Percentiles rank a stretch among this genome's conserved stretches.
Conservation (phyloP, 2,888 invertebrate species). For the Ischnus inquisitorius region DNA sequence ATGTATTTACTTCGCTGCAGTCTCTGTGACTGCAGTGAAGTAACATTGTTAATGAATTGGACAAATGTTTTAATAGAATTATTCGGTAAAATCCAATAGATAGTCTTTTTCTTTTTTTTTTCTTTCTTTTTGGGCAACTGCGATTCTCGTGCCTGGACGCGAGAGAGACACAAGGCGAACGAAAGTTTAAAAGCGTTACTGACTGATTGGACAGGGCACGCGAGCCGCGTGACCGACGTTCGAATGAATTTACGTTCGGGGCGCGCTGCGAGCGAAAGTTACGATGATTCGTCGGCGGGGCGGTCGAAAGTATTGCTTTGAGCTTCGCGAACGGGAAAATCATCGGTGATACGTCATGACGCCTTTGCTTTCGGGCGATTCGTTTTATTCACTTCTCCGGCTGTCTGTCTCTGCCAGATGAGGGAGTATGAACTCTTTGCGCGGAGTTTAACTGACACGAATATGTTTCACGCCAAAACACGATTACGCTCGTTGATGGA, state of each 20-base stretch:
- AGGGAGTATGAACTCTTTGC: slow-evolving; percentile 16
- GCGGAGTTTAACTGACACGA: slow-evolving; percentile 40
- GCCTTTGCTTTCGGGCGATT: slow-evolving; percentile 41
- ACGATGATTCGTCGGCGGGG: slow-evolving; percentile 44
- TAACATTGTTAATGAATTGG: too few species aligned
- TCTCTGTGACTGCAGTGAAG: too few species aligned
- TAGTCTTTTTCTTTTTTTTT: not conserved
- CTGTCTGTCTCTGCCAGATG: slow-evolving; percentile 29
- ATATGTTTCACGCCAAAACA: slow-evolving; percentile 44
- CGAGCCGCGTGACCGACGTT: slow-evolving; percentile 38
- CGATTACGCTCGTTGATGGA: not conserved
- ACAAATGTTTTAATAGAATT: too few species aligned
- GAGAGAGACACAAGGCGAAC: not conserved
- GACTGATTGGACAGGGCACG: slow-evolving; percentile 43
- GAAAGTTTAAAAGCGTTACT: slow-evolving; percentile 1
- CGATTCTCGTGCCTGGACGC: not conserved
- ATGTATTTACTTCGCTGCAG: too few species aligned
- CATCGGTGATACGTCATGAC: slow-evolving; percentile 38
- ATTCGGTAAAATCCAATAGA: not conserved
- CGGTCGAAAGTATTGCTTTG: slow-evolving; percentile 47
- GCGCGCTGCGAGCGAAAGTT: slow-evolving; percentile 41
- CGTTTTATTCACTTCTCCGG: slow-evolving; percentile 46
- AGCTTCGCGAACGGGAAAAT: slow-evolving; percentile 8
- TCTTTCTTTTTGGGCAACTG: not conserved
- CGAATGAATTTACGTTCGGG: slow-evolving; percentile 49